Evolutionary conservation across 2,888 invertebrate genomes (phyloP), one percentile per base, ranked within the genome.

Genomic region (Lepidochrysops patricia): DNA sequence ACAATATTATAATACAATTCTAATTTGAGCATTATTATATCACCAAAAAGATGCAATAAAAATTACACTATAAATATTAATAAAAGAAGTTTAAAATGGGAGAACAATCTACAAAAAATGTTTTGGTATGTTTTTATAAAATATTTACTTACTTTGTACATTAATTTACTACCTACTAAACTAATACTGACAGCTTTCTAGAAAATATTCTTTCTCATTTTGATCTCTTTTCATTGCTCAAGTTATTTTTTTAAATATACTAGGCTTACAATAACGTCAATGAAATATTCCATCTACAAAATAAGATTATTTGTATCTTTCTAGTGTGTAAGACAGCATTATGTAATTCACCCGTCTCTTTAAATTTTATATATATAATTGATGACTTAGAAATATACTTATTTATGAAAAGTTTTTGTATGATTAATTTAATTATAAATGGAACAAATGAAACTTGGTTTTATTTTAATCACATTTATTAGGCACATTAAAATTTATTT

Each of bases 281-380:
- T 75, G 75, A 80, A 82, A 84, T 87, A 87, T 87, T 88, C 87
- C 88, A 88, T 84, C 82, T 85, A 87, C 86, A 85, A 84, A 82
- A 79, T 84, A 85, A 81, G 82, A 67, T 71, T 86, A 84, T 80
- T 70, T 78, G 70, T 84, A 84, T 80, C 73, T 80, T 77, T 74
- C 73, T 84, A 84, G 81, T 68, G 67, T 69, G 60, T 88, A 88
- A 87, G 85, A 66, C 83, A 82, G 80, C 84, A 80, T 88, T 86
- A n/a, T n/a, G n/a, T n/a, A 85, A 87, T 84, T 87, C 88, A 86
- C 89, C 89, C 87, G 88, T 89, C 87, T 89, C 80, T 87, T 86
- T 79, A 89, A 87, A 79, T 88, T 89, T 89, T 89, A 88, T 89
- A 88, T 89, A 88, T 89, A 89, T 87, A 82, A 89, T 84, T 84